A percentile compares a stretch with the other conserved stretches of the same genome.
Conservation (phyloP, 2,797 vertebrate species). For the Gymnoscopelus braueri region DNA sequence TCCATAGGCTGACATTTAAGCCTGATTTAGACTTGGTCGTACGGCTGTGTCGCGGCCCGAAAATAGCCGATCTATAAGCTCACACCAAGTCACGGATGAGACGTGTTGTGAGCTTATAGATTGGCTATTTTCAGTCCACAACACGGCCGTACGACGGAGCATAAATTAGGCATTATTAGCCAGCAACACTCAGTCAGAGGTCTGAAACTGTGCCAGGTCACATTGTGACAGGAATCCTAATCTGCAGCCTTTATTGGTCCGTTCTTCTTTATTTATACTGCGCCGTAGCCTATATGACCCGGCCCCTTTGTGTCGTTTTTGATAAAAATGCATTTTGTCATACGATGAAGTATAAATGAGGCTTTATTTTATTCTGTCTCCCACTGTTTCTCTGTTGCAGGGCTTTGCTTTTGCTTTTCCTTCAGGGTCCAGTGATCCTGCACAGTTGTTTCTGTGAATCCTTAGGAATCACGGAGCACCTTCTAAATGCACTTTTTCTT, state of each 20-base stretch:
- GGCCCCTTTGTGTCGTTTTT: not conserved
- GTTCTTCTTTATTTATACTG: constrained; percentile 26
- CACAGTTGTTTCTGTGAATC: constrained; percentile 14
- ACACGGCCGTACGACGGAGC: too few species aligned
- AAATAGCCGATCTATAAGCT: too few species aligned
- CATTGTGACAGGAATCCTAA: constrained; percentile 76
- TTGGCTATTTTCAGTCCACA: too few species aligned
- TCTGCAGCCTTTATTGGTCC: constrained; percentile 33
- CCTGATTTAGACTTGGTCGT: too few species aligned
- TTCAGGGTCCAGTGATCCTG: constrained; percentile 16
- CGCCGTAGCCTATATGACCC: constrained; percentile 3
- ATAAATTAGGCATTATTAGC: too few species aligned
- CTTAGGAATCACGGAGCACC: not conserved
- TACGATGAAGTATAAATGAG: too few species aligned
- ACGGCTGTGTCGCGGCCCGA: too few species aligned
- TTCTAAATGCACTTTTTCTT: not conserved
- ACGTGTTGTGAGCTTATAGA: too few species aligned
- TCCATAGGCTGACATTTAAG: constrained; percentile 77
- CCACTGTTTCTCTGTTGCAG: not conserved
- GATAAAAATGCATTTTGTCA: too few species aligned
- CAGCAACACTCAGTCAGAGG: constrained; percentile 63
- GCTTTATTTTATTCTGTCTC: not conserved
- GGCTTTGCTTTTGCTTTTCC: not conserved
- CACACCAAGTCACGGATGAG: too few species aligned
- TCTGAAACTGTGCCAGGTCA: constrained; percentile 58